Conservation (phyloP, 2,113 vertebrate species). For the Prolemur simus region DNA sequence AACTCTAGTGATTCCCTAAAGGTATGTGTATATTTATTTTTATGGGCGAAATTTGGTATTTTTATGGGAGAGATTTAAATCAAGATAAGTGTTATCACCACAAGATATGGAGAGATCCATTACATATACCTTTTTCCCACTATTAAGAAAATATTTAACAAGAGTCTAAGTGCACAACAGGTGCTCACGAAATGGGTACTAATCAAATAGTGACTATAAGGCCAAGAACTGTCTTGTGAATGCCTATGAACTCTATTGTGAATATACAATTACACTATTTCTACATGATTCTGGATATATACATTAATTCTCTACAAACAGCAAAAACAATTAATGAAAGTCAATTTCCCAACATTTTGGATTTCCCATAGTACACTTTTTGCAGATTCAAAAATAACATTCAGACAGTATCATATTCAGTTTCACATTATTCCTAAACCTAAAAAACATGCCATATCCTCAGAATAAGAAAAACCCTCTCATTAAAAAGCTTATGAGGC, state of each 20-base stretch:
- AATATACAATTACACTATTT: background rate
- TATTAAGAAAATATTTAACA: background rate
- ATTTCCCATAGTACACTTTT: background rate
- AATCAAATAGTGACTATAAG: accelerated
- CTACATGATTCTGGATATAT: too few species aligned
- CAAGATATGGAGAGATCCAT: background rate
- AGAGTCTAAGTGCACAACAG: background rate
- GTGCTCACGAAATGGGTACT: background rate
- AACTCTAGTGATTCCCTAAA: background rate
- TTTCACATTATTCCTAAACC: background rate
- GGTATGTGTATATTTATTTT: accelerated
- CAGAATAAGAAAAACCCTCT: background rate
- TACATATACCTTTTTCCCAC: background rate
- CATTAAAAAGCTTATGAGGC: background rate
- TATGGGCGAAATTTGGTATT: background rate
- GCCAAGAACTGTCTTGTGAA: background rate
- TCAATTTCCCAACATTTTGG: background rate
- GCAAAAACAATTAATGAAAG: background rate
- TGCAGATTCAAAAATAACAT: background rate
- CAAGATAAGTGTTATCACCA: background rate
- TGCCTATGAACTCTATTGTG: too few species aligned
- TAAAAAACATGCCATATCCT: background rate
- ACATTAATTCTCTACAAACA: background rate
- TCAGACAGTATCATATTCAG: background rate
- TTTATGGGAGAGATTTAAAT: background rate